Evolutionary conservation across 2,888 invertebrate genomes (phyloP).

Genomic region (Molorchus minor): DNA sequence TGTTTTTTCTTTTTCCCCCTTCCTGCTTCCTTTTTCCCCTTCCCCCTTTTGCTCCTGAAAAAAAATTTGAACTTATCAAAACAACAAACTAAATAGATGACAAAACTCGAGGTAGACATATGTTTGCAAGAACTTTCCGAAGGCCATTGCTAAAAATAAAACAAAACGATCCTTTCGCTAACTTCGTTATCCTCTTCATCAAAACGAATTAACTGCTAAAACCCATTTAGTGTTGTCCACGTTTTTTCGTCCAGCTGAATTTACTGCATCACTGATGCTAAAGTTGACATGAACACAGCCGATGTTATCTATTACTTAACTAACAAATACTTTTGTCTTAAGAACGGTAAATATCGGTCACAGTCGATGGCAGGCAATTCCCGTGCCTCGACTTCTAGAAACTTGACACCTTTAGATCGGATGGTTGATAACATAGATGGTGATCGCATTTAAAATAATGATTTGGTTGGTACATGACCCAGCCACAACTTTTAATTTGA

Average conservation of each 20-base stretch:
- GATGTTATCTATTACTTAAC: conserved; percentile 35
- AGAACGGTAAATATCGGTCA: conserved; percentile 43
- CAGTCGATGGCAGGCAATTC: conserved; percentile 35
- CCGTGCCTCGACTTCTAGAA: conserved; percentile 34
- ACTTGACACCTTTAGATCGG: conserved; percentile 45
- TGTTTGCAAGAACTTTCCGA: too few relatives aligned
- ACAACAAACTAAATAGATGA: too few relatives aligned
- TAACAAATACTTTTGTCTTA: conserved; percentile 44
- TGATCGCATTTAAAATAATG: conserved; percentile 39
- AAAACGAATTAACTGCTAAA: too few relatives aligned
- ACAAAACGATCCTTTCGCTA: too few relatives aligned
- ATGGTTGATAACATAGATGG: conserved; percentile 39
- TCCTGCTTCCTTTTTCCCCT: too few relatives aligned
- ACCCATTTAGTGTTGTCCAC: conserved; percentile 23
- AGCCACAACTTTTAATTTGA: conserved; percentile 36
- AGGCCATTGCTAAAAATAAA: too few relatives aligned
- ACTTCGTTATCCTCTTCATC: not conserved
- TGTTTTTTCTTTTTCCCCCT: too few relatives aligned
- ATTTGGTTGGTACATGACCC: conserved; percentile 38
- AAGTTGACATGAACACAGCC: conserved; percentile 31
- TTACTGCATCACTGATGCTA: conserved; percentile 35
- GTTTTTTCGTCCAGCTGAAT: conserved; percentile 34
- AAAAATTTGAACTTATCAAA: too few relatives aligned
- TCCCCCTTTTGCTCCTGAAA: too few relatives aligned
- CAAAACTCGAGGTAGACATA: too few relatives aligned